phyloP scores from a whole-genome alignment of 2,797 vertebrate genomes.

The Gorsachius magnificus region DNA sequence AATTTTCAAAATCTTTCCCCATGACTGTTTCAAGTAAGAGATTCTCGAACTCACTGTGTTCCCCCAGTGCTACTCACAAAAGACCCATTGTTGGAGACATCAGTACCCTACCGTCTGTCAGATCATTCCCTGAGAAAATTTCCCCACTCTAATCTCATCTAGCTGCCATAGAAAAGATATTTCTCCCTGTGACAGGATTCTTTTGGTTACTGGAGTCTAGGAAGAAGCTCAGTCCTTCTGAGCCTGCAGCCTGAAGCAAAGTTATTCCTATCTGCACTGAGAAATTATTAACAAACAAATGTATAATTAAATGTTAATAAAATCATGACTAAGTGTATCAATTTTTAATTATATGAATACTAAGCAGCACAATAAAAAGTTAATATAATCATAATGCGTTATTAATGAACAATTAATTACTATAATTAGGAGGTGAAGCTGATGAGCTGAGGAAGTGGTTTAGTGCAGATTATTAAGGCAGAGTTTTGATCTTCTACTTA shows the following conservation, averaged over 20 bases:
- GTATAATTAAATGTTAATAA: background rate
- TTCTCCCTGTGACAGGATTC: background rate
- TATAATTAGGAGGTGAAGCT: background rate
- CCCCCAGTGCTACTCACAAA: background rate
- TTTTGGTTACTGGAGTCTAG: background rate
- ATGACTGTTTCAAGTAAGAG: background rate
- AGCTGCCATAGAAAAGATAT: background rate
- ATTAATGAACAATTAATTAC: constrained; percentile 51
- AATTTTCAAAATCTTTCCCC: background rate
- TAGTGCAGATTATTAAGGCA: background rate
- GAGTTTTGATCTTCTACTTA: background rate
- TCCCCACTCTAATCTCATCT: background rate
- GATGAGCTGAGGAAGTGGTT: constrained; percentile 4
- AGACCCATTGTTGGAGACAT: background rate
- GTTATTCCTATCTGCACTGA: background rate
- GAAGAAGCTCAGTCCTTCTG: background rate
- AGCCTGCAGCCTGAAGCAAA: background rate
- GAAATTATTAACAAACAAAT: background rate
- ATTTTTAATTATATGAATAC: background rate
- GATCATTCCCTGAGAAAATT: background rate
- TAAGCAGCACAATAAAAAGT: constrained; percentile 8
- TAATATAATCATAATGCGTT: background rate
- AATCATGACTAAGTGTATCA: background rate
- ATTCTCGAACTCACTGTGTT: background rate
- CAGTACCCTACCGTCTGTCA: rapidly evolving